Percentiles rank a stretch among this genome's conserved stretches.
Conservation (phyloP, 2,888 invertebrate genomes). For the Aspidiotus destructor region DNA sequence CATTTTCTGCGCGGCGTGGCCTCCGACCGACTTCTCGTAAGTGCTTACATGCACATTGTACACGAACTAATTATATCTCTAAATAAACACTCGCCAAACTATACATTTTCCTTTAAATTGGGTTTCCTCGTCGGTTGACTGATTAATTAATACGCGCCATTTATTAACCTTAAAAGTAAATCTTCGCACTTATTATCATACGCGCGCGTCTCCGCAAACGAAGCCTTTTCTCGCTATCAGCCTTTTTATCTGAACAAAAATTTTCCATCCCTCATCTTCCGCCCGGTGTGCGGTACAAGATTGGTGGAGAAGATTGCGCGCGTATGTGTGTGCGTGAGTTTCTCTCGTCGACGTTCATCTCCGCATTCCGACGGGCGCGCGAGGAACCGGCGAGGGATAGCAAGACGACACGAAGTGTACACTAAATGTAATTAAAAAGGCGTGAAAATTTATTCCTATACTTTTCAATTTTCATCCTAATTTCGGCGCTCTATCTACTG, state of each 20-base stretch:
- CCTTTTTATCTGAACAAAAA: no score
- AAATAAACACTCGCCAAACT: slow-evolving; percentile 6
- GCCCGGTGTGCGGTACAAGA: not conserved
- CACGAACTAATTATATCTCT: slow-evolving; percentile 4
- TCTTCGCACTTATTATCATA: not conserved
- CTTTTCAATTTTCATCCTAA: no score
- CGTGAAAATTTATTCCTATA: no score
- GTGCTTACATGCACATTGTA: slow-evolving; percentile 8
- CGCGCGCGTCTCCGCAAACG: slow-evolving; percentile 1
- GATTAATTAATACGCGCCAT: slow-evolving; percentile 12
- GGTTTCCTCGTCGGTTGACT: slow-evolving; percentile 12
- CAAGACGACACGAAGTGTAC: no score
- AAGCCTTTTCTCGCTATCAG: no score
- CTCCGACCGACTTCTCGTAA: not conserved
- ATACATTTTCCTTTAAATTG: slow-evolving; percentile 11
- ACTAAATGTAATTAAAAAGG: no score
- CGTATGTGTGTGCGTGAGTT: not conserved
- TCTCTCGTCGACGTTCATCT: not conserved
- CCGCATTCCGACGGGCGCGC: not conserved
- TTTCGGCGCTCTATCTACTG: no score
- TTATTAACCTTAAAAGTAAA: slow-evolving; percentile 7
- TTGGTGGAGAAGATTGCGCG: not conserved
- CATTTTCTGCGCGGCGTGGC: not conserved
- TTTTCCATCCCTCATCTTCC: not conserved
- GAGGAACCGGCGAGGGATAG: not conserved